Conservation (phyloP, 2,113 vertebrate genomes). For the Brachionichthys hirsutus region DNA sequence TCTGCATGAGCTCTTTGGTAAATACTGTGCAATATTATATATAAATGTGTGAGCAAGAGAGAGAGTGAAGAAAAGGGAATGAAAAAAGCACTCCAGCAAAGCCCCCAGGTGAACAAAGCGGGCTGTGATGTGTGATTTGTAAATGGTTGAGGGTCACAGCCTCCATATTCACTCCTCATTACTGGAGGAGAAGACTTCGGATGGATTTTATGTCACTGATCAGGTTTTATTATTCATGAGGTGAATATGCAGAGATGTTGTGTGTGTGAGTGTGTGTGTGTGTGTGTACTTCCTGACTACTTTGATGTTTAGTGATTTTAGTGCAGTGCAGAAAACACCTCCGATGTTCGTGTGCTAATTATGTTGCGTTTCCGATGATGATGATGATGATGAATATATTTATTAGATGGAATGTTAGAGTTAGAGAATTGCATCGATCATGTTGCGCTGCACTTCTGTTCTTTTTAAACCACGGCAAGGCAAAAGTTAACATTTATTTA, state of each 20-base stretch:
- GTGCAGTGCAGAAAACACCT: no score
- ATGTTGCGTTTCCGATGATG: no score
- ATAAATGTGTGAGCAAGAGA: constrained; percentile 5
- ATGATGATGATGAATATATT: no score
- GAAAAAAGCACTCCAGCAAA: constrained; percentile 35
- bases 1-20: constrained; percentile 59
- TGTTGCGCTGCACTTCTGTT: no score
- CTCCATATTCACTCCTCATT: constrained; percentile 49
- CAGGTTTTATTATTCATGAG: constrained; percentile 47
- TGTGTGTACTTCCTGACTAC: neutral
- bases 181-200: constrained; percentile 28
- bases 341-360: no score
- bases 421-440: no score
- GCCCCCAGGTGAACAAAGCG: constrained; percentile 40
- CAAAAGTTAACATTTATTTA: no score
- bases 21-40: constrained; percentile 49
- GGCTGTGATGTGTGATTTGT: constrained; percentile 45
- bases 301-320: no score
- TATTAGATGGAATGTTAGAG: no score
- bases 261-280: constrained; percentile 3
- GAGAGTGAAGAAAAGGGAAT: neutral
- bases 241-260: neutral
- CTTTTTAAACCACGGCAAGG: no score
- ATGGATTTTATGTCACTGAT: constrained; percentile 9
- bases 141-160: constrained; percentile 39